Evolutionary conservation across 1,140 invertebrate species (phyloP).

Genomic region (Zaprionus ghesquierei): DNA sequence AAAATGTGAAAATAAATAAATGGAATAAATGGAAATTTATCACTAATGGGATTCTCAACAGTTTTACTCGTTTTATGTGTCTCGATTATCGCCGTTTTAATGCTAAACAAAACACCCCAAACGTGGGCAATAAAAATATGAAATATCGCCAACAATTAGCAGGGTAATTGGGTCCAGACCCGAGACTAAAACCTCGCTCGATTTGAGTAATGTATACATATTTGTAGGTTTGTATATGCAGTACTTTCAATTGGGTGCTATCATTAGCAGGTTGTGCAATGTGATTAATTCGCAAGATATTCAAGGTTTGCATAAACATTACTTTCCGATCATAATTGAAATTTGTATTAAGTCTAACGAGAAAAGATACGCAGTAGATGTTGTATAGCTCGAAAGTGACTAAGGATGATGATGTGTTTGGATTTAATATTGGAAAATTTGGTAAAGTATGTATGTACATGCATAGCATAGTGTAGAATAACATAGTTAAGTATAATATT

Average conservation of each 20-base stretch:
- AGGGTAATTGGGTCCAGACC: constrained; percentile 17
- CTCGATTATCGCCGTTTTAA: constrained; percentile 55
- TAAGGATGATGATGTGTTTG: neutral
- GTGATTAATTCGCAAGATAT: neutral
- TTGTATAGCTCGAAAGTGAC: neutral
- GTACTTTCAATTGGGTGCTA: neutral
- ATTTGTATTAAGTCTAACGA: neutral
- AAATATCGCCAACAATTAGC: constrained; percentile 46
- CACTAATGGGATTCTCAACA: constrained; percentile 43
- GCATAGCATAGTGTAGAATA: neutral
- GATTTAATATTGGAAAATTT: neutral
- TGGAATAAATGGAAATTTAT: too few species aligned
- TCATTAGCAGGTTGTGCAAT: neutral
- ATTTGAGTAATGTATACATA: neutral
- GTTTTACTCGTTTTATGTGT: constrained; percentile 40
- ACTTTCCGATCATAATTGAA: neutral
- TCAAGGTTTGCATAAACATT: neutral
- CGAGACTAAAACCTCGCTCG: neutral
- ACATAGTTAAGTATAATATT: too few species aligned
- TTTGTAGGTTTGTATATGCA: neutral
- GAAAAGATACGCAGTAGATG: neutral
- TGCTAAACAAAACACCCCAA: constrained; percentile 36
- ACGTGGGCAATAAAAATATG: constrained; percentile 54
- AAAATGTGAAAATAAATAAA: constrained; percentile 20
- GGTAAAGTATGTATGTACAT: too few species aligned